phyloP scores from a whole-genome alignment of 2,888 invertebrate genomes.

The Hecatera dysodea region DNA sequence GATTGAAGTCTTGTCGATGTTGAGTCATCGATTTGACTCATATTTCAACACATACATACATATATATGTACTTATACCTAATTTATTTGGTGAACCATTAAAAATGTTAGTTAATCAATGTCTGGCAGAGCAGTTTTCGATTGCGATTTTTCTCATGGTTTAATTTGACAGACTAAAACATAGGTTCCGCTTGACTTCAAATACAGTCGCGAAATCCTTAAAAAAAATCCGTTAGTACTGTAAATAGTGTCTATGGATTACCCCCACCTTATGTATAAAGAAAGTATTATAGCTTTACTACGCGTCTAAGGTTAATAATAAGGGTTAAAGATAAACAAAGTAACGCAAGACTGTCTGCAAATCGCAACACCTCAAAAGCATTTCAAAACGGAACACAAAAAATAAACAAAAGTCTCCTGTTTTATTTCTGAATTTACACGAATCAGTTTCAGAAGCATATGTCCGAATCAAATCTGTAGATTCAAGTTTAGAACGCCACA shows the following conservation, averaged over 20 bases:
- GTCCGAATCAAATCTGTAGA: slow-evolving; percentile 44
- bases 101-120: not conserved
- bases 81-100: not conserved
- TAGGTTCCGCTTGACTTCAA: not conserved
- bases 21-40: slow-evolving; percentile 9
- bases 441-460: slow-evolving; percentile 46
- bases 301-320: no score
- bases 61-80: no score
- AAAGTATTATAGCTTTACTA: not conserved
- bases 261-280: no score
- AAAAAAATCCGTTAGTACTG: not conserved
- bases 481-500: slow-evolving; percentile 54
- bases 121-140: not conserved
- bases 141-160: no score
- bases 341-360: not conserved
- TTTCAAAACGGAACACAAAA: slow-evolving; percentile 13
- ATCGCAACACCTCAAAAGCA: not conserved
- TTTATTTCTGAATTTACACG: slow-evolving; percentile 16
- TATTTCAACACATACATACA: not conserved
- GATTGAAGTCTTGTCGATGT: not conserved
- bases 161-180: no score
- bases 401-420: not conserved
- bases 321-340: not conserved
- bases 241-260: no score
- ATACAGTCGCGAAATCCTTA: not conserved